phyloP scores from a whole-genome alignment of 2,888 invertebrate species.

The Lamellibrachia columna region DNA sequence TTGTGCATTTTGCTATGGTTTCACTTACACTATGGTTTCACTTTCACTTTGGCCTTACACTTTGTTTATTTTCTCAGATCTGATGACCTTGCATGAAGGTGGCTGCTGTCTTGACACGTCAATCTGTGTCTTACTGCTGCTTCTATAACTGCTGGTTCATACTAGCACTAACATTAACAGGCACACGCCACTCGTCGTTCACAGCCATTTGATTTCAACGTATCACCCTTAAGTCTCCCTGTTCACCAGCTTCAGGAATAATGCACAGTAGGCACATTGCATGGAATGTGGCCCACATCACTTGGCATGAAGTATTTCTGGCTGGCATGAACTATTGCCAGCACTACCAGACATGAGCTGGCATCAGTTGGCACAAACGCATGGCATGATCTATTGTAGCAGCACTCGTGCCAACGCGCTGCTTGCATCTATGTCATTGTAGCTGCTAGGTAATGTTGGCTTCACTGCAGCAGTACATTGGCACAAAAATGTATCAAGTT shows the following conservation, averaged over 20 bases:
- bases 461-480: neutral
- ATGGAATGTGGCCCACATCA: neutral
- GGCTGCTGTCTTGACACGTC: neutral
- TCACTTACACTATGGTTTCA: neutral
- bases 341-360: neutral
- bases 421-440: neutral
- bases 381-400: neutral
- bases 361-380: neutral
- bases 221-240: neutral
- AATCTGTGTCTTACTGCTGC: neutral
- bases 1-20: neutral
- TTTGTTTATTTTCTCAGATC: neutral
- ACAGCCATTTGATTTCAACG: neutral
- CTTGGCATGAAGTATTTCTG: neutral
- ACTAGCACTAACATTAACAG: neutral
- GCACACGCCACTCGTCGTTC: neutral
- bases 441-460: neutral
- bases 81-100: neutral
- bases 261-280: neutral
- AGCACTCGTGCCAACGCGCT: neutral
- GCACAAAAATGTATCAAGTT: neutral
- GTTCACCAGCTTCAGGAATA: neutral
- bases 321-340: neutral
- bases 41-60: neutral
- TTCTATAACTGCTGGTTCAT: neutral